These are phyloP conservation scores for Halichoeres trimaculatus DNA, from an alignment of 2,113 vertebrate genomes.

Conservation along the genomic window DNA sequence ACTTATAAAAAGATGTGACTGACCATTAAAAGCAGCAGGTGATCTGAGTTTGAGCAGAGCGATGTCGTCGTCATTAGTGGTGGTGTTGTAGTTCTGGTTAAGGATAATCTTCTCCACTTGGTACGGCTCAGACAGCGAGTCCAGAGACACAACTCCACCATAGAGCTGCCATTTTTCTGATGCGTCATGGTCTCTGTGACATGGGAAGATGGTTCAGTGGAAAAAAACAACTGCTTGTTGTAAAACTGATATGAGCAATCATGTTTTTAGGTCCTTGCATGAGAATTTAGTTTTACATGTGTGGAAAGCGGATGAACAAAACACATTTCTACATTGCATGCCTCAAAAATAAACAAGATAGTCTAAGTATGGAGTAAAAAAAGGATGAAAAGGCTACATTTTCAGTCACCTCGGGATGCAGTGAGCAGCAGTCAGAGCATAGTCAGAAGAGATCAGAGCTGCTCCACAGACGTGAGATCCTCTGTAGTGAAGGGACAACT, in stretches of 20 bases:
- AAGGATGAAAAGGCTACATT: background rate
- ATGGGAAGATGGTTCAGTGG: background rate
- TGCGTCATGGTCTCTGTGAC: constrained; percentile 58
- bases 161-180: constrained; percentile 85
- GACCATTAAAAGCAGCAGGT: constrained; percentile 83
- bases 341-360: background rate
- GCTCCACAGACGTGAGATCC: constrained; percentile 89
- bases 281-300: too few species aligned
- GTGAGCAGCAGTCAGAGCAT: constrained; percentile 91
- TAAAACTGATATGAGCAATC: background rate
- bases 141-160: constrained; percentile 81
- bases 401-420: constrained; percentile 89
- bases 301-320: background rate
- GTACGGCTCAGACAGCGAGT: constrained; percentile 63
- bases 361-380: background rate
- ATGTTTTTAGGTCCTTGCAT: constrained; percentile 2
- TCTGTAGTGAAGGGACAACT: constrained; percentile 87
- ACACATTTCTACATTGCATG: too few species aligned
- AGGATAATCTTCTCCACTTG: constrained; percentile 84
- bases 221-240: background rate
- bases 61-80: constrained; percentile 87
- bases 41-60: constrained; percentile 86
- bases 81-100: constrained; percentile 83
- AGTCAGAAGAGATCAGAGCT: constrained; percentile 87
- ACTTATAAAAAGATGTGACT: constrained; percentile 47